These are phyloP conservation scores for Pinna nobilis DNA, from an alignment of 1,140 invertebrate genomes.

Conservation along the genomic window DNA sequence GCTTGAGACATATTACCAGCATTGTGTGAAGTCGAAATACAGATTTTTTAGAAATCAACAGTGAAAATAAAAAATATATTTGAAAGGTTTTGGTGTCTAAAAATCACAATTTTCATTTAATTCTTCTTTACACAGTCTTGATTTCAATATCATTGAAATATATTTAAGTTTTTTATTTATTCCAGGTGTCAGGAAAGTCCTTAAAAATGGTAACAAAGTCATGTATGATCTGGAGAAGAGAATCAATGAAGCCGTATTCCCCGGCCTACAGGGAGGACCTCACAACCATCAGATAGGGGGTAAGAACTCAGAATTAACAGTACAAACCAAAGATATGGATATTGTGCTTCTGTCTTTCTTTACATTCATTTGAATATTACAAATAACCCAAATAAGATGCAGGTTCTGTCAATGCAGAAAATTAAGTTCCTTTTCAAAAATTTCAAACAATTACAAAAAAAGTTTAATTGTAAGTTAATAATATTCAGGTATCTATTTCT, in stretches of 20 bases:
- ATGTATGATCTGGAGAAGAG: slow-evolving; percentile 91
- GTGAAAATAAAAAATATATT: no score
- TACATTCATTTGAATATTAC: neutral
- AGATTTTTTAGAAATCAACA: no score
- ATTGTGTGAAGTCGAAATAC: no score
- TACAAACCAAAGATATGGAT: no score
- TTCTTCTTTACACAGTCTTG: no score
- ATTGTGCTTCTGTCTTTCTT: slow-evolving; percentile 19
- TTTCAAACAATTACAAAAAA: neutral
- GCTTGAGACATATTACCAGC: no score
- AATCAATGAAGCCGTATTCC: slow-evolving; percentile 96
- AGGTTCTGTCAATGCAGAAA: neutral
- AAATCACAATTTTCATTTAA: no score
- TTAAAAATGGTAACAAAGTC: slow-evolving; percentile 82
- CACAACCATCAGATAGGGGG: slow-evolving; percentile 92
- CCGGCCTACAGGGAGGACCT: slow-evolving; percentile 93
- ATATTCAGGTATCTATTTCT: no score
- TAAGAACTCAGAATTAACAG: no score
- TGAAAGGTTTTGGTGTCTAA: no score
- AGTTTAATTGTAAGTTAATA: no score
- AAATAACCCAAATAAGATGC: neutral
- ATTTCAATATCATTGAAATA: neutral
- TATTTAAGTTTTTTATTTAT: neutral
- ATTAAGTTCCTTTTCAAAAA: neutral
- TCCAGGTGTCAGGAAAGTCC: slow-evolving; percentile 80